A percentile compares a stretch with the other conserved stretches of the same genome.
phyloP scores from a whole-genome alignment of 2,113 vertebrate species.

The rat (Rattus norvegicus) region GRCr8 NC_086028.1:105219001-105219500 shows the following conservation, averaged over 20 bases:
- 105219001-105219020: too few relatives aligned
- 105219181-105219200: background rate
- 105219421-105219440: background rate
- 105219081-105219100: background rate
- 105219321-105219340: background rate
- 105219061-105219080: background rate
- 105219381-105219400: background rate
- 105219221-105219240: rapidly evolving
- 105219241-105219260: rapidly evolving
- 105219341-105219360: background rate
- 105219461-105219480: background rate
- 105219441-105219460: background rate
- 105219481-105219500: background rate
- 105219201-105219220: background rate
- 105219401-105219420: background rate
- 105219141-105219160: too few relatives aligned
- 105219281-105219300: rapidly evolving
- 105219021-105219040: too few relatives aligned
- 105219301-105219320: background rate
- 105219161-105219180: background rate
- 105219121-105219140: background rate
- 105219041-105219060: too few relatives aligned
- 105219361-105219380: background rate
- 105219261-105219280: background rate
- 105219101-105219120: background rate